These are phyloP conservation scores for Tapirus indicus DNA, from an alignment of 2,797 vertebrate genomes.

Conservation along the genomic window DNA sequence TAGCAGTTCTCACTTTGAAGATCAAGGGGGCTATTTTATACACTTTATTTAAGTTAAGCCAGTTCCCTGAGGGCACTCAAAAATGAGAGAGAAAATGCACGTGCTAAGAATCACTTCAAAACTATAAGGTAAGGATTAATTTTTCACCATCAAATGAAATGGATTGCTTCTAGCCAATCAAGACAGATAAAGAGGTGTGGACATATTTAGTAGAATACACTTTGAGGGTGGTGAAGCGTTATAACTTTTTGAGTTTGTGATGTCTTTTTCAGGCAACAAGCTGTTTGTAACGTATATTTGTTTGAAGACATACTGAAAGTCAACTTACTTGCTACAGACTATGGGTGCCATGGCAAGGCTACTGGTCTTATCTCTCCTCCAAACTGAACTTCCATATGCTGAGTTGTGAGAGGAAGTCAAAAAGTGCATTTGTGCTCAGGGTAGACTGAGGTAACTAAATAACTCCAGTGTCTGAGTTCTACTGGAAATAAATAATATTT, in stretches of 20 bases:
- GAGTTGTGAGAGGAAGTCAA: conserved; percentile 37
- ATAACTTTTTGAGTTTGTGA: conserved; percentile 37
- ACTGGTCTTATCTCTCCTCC: conserved; percentile 33
- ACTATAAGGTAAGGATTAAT: conserved; percentile 68
- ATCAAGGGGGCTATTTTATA: conserved; percentile 56
- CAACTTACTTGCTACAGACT: conserved; percentile 62
- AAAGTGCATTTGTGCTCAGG: background rate
- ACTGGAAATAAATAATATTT: conserved; percentile 57
- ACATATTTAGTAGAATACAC: conserved; percentile 17
- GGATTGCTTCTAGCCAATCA: conserved; percentile 53
- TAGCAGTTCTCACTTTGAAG: conserved; percentile 65
- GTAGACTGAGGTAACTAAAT: background rate
- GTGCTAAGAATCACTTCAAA: conserved; percentile 66
- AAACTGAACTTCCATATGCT: conserved; percentile 45
- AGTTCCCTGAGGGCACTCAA: conserved; percentile 54
- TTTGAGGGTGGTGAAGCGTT: background rate
- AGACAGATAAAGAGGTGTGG: conserved; percentile 46
- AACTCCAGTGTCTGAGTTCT: background rate
- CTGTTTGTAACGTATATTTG: conserved; percentile 31
- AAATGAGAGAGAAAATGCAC: conserved; percentile 62
- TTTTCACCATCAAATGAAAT: conserved; percentile 64
- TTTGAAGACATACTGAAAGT: conserved; percentile 48
- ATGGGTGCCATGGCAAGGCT: background rate
- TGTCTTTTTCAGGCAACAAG: background rate
- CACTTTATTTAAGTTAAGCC: conserved; percentile 70